Conservation (phyloP, 2,888 invertebrate genomes). For the Nomada fucata region DNA sequence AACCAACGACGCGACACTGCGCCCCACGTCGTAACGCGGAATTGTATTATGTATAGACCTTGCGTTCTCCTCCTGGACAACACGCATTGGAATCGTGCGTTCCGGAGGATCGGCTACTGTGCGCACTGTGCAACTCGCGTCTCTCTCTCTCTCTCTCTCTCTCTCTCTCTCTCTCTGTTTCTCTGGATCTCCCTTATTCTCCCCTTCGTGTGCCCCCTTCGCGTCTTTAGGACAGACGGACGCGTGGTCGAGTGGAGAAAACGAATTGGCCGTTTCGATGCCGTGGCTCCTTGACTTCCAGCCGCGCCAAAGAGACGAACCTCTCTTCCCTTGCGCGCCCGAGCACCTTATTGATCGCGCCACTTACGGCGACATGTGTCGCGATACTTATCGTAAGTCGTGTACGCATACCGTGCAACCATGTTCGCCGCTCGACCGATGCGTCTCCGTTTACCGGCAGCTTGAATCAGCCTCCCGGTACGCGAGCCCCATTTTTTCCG, state of each 20-base stretch:
- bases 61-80: constrained; percentile 39
- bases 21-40: constrained; percentile 71
- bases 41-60: constrained; percentile 73
- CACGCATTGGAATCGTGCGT: constrained; percentile 28
- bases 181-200: neutral
- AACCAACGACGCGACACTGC: constrained; percentile 75
- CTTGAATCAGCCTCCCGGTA: constrained; percentile 55
- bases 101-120: constrained; percentile 40
- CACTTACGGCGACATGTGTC: constrained; percentile 81
- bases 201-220: neutral
- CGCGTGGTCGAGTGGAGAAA: constrained; percentile 25
- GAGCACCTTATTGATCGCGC: constrained; percentile 78
- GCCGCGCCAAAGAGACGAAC: constrained; percentile 72
- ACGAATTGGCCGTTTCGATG: constrained; percentile 56
- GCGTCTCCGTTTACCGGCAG: constrained; percentile 50
- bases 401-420: constrained; percentile 74
- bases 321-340: constrained; percentile 37
- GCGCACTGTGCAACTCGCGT: neutral
- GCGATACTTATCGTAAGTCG: constrained; percentile 80
- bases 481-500: constrained; percentile 58
- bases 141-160: constrained; percentile 2
- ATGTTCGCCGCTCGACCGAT: constrained; percentile 54
- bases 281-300: constrained; percentile 65
- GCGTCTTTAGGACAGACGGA: constrained; percentile 2
- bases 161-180: constrained; percentile 5